Percentiles rank a stretch among this genome's conserved stretches.
Evolutionary conservation across 2,113 vertebrate genomes (phyloP).

Genomic region (Limanda limanda): DNA sequence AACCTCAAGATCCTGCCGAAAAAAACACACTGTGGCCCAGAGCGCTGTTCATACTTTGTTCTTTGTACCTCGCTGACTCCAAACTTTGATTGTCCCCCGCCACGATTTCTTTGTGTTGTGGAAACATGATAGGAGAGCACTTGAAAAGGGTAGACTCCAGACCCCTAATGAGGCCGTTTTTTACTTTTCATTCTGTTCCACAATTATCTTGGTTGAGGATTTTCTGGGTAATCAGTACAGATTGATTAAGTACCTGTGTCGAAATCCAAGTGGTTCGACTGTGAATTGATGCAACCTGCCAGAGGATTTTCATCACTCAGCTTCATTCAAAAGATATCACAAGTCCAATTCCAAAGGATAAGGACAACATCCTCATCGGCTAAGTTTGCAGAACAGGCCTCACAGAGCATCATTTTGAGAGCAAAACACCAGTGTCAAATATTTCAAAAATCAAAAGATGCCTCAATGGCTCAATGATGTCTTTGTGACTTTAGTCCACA

Average conservation of each 20-base stretch:
- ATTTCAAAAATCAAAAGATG: neutral
- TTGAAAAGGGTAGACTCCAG: neutral
- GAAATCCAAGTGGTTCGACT: conserved; percentile 22
- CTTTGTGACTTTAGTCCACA: neutral
- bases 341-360: conserved; percentile 14
- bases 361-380: neutral
- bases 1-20: conserved; percentile 9
- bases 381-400: too few relatives aligned
- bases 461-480: neutral
- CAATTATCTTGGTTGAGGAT: conserved; percentile 51
- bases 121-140: conserved; percentile 50
- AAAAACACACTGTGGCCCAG: conserved; percentile 16
- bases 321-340: conserved; percentile 13
- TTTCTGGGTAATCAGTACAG: conserved; percentile 18
- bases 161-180: conserved; percentile 46
- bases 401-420: neutral
- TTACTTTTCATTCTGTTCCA: conserved; percentile 41
- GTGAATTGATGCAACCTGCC: conserved; percentile 34
- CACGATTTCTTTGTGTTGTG: conserved; percentile 53
- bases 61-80: conserved; percentile 33
- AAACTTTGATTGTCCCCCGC: conserved; percentile 45
- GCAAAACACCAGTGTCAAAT: neutral
- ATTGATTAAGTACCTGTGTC: conserved; percentile 30
- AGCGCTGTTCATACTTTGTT: conserved; percentile 35
- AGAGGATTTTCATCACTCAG: conserved; percentile 11